Base-by-base conservation (phyloP, 2,888 invertebrate genomes). In the Machimus atricapillus region DNA sequence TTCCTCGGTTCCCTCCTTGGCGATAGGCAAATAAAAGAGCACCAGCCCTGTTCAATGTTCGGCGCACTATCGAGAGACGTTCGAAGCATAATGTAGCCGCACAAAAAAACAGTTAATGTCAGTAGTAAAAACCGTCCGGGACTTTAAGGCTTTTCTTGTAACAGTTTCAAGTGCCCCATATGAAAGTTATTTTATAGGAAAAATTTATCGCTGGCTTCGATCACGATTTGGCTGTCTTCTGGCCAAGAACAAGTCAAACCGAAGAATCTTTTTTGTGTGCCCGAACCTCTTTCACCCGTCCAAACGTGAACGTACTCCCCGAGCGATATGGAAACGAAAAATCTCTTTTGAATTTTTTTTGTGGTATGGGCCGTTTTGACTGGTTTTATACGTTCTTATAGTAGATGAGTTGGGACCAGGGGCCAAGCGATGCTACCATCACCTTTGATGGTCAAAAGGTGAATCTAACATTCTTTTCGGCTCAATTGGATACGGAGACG, bases 191-290 rank as follows among this genome's bases (percentile, higher is more conserved):
- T 83, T 83, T 83, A 83, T 83, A 83, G 58, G 83, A 83, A 83
- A 83, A 83, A 83, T 83, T 83, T 83, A 83, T 83, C 83, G 83
- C 73, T 40, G 27, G 40, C 37, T 85, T 52, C 74, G 88, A 88
- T 88, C 88, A 88, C 88, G 88, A 88, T 88, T 85, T 85, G 81
- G 85, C 87, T 87, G 87, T 87, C 88, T 87, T 87, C 77, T 74
- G 37, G 58, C 56, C 85, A 79, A 87, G 87, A 88, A 88, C 78
- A 86, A 86, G 19, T 86, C 78, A 78, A 76, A 86, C 43, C 76
- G 76, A 56, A 86, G 56, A 34, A 56, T 77, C 56, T 77, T 77
- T 85, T 76, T 81, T 81, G 31, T 81, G 34, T 52, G 66, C 8
- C 19, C 19, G 43, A 83, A 83, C 19, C 83, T 83, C 83, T 83